Percentiles rank a stretch among this genome's conserved stretches.
Evolutionary conservation across 1,140 invertebrate species (phyloP).

Genomic region (Drosophila elegans): DNA sequence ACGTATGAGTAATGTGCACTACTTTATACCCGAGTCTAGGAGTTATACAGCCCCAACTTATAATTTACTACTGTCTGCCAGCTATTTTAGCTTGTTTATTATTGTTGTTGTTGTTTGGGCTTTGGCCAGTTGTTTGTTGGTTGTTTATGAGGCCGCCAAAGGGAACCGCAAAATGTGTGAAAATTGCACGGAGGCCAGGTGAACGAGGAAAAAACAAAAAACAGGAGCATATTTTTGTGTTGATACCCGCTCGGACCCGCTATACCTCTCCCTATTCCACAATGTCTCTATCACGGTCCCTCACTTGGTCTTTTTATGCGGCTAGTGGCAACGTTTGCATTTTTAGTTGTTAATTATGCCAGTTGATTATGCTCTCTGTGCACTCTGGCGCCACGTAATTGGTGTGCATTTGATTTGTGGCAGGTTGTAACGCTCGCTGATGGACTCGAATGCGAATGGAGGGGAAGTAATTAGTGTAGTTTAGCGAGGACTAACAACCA

Average conservation of each 20-base stretch:
- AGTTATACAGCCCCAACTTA: conserved; percentile 71
- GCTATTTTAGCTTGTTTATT: conserved; percentile 70
- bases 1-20: conserved; percentile 79
- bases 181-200: conserved; percentile 65
- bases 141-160: conserved; percentile 67
- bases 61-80: conserved; percentile 80
- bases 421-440: conserved; percentile 69
- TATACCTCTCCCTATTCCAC: not conserved
- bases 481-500: conserved; percentile 59
- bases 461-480: conserved; percentile 79
- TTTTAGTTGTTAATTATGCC: conserved; percentile 83
- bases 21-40: conserved; percentile 57
- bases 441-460: conserved; percentile 42
- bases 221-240: conserved; percentile 70
- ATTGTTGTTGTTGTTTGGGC: conserved; percentile 46
- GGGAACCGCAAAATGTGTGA: conserved; percentile 75
- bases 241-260: conserved; percentile 37
- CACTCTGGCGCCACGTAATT: conserved; percentile 79
- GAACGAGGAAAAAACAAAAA: conserved; percentile 10
- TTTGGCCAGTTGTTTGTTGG: conserved; percentile 51
- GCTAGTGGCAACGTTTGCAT: conserved; percentile 55
- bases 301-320: conserved; percentile 30
- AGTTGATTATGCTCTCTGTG: conserved; percentile 80
- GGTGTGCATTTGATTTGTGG: conserved; percentile 82
- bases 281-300: conserved; percentile 2